Evolutionary conservation across 1,140 invertebrate species (phyloP), one percentile per base, ranked within the genome.

Genomic region (Bombus pyrosoma): DNA sequence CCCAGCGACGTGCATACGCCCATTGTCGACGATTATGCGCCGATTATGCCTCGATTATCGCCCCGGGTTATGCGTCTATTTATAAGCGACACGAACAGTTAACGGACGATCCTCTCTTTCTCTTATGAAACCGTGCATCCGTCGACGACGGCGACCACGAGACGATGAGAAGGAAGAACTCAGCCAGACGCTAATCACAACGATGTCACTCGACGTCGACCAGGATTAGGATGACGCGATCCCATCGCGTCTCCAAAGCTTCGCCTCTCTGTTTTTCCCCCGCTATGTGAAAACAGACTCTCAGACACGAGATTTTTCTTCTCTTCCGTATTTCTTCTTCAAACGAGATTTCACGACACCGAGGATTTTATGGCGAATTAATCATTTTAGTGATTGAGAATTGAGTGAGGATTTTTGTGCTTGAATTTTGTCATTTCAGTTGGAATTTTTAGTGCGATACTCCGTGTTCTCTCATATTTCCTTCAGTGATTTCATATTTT

Each of bases 1-100:
- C 86, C 82, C 88, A 89, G 41, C 76, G 88, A 90, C 73, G 87
- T 68, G 77, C 89, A 90, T 86, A 90, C 12, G 39, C 89, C 88
- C 89, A 90, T 90, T 66, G 87, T 89, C 69, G 64, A 72, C 77
- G 47, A 86, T 81, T 81, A 88, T 76, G 82, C 78, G 79, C 25
- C 86, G 82, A 89, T 89, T 81, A 84, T 84, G 64, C 75, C 66
- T 77, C 77, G 82, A 88, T 88, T 89, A 84, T 79, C 81, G 66
- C n/a, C 53, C 53, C n/a, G 77, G 59, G 25, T 53, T 68, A 69
- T 79, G 39, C 41, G 78, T 57, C 71, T 85, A 75, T 81, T 85
- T 85, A 81, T 66, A 85, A 81, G 32, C 76, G 83, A 81, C 57
- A 47, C 81, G 57, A 53, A 83, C 53, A 71, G 72, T 81, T 75